Evolutionary conservation across 2,797 vertebrate species (phyloP).

Genomic region (Melanotaenia maccullochi): DNA sequence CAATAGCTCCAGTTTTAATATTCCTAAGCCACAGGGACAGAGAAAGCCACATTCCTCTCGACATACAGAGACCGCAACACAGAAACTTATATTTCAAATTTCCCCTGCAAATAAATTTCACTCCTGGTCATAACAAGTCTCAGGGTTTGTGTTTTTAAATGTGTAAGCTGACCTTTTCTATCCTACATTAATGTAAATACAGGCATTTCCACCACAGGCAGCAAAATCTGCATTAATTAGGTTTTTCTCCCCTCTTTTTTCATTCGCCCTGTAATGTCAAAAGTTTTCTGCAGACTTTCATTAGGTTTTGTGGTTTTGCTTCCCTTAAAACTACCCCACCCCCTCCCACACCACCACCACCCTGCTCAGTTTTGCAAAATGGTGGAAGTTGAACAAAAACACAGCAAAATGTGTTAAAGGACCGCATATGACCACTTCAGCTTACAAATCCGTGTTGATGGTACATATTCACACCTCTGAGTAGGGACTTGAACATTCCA

Average conservation of each 20-base stretch:
- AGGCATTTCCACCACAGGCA: constrained; percentile 71
- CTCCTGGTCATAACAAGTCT: constrained; percentile 66
- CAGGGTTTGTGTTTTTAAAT: constrained; percentile 70
- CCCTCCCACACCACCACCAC: too few species aligned
- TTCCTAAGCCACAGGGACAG: constrained; percentile 31
- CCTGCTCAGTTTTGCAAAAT: constrained; percentile 18
- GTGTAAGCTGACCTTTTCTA: constrained; percentile 80
- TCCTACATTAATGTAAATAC: constrained; percentile 78
- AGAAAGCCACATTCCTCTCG: constrained; percentile 31
- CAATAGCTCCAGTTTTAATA: constrained; percentile 51
- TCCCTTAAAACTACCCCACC: constrained; percentile 1
- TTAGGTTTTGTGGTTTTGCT: not conserved
- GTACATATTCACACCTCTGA: constrained; percentile 19
- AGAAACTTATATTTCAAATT: constrained; percentile 35
- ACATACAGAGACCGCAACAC: constrained; percentile 32
- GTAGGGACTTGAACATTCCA: constrained; percentile 31
- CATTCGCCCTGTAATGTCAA: constrained; percentile 42
- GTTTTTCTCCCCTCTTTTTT: constrained; percentile 57
- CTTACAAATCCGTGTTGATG: constrained; percentile 15
- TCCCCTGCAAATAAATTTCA: constrained; percentile 54
- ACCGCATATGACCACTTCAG: constrained; percentile 20
- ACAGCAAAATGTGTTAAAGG: constrained; percentile 28
- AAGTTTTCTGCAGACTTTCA: constrained; percentile 46
- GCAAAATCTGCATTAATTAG: constrained; percentile 79
- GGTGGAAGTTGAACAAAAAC: constrained; percentile 17